A percentile compares a stretch with the other conserved stretches of the same genome.
phyloP scores from a whole-genome alignment of 92 coral and sea anemone genomes.

The Parazoanthus darwini region DNA sequence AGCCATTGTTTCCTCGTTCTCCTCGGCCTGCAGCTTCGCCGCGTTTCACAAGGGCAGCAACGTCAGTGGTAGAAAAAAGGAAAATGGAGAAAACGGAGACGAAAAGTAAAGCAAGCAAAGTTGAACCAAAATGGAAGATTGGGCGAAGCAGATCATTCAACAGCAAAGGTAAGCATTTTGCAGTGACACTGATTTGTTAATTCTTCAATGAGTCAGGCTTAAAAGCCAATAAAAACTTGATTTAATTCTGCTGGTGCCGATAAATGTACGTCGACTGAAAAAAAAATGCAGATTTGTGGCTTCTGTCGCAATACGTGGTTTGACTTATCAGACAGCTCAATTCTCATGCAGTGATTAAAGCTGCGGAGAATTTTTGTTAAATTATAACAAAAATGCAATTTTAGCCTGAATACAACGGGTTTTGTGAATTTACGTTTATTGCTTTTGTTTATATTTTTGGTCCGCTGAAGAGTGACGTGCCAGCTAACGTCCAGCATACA shows the following conservation, averaged over 20 bases:
- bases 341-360: no score
- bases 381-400: not conserved
- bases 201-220: not conserved
- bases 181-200: not conserved
- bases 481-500: not conserved
- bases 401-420: not conserved
- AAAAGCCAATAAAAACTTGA: no score
- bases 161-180: constrained; percentile 64
- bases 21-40: constrained; percentile 71
- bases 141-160: constrained; percentile 94
- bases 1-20: constrained; percentile 66
- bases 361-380: no score
- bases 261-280: not conserved
- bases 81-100: constrained; percentile 60
- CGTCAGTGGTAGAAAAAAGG: constrained; percentile 62
- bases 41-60: constrained; percentile 61
- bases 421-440: not conserved
- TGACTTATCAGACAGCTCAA: not conserved
- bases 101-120: constrained; percentile 42
- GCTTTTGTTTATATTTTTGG: no score
- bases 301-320: not conserved
- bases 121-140: constrained; percentile 47
- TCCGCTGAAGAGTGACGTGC: not conserved
- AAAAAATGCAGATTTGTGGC: not conserved
- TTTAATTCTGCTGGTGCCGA: not conserved